These are phyloP conservation scores for Caenorhabditis briggsae DNA, from an alignment of 1,140 invertebrate species.

Conservation along the genomic window DNA sequence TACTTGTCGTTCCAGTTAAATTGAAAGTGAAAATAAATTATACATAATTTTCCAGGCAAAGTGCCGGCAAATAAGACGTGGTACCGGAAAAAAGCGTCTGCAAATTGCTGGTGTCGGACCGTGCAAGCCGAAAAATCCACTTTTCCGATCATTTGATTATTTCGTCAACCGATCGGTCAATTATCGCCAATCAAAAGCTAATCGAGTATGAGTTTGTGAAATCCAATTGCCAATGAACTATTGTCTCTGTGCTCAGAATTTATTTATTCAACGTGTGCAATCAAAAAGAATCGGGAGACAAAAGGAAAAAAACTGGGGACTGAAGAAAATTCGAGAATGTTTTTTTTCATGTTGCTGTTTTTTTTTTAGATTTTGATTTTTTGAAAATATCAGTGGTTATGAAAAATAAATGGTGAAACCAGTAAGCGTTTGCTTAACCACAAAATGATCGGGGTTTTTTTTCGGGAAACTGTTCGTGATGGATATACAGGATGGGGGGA, in stretches of 20 bases:
- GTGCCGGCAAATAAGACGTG: conserved; percentile 38
- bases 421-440: conserved; percentile 48
- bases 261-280: background rate
- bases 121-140: conserved; percentile 46
- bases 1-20: background rate
- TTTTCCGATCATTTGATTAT: conserved; percentile 53
- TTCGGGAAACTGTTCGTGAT: background rate
- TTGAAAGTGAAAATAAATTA: background rate
- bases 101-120: conserved; percentile 46
- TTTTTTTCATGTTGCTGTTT: too few species aligned
- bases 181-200: conserved; percentile 16
- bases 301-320: background rate
- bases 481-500: background rate
- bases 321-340: background rate
- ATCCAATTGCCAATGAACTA: conserved; percentile 12
- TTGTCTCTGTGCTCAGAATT: too few species aligned
- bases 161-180: conserved; percentile 35
- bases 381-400: background rate
- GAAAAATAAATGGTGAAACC: conserved; percentile 5
- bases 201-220: conserved; percentile 16
- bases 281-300: background rate
- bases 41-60: background rate
- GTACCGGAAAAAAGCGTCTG: conserved; percentile 35
- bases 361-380: background rate
- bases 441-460: background rate